Percentiles rank a stretch among this genome's conserved stretches.
Evolutionary conservation across 2,797 vertebrate genomes (phyloP).

Genomic region (Clarias laeviceps): DNA sequence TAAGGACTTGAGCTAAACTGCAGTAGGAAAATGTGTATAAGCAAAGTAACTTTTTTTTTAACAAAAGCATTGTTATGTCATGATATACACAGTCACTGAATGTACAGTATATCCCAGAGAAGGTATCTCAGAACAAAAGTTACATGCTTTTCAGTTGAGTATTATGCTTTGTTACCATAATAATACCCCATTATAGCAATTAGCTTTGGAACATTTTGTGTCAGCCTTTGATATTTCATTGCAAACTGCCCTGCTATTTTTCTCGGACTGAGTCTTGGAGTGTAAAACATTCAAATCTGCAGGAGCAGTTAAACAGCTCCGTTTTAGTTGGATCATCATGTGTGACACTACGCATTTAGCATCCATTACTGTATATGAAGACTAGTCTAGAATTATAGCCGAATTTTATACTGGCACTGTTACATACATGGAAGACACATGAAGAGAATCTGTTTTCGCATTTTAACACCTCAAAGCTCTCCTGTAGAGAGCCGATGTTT

Average conservation of each 20-base stretch:
- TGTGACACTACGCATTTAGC: conserved; percentile 22
- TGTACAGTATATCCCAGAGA: not conserved
- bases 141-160: not conserved
- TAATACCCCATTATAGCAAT: conserved; percentile 12
- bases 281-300: conserved; percentile 7
- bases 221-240: not conserved
- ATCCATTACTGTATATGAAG: conserved; percentile 33
- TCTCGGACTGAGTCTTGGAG: not conserved
- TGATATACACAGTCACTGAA: not conserved
- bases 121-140: not conserved
- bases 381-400: conserved; percentile 12
- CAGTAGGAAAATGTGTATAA: not conserved
- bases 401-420: conserved; percentile 10
- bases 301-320: conserved; percentile 2
- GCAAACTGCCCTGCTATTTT: conserved; percentile 11
- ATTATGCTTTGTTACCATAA: not conserved
- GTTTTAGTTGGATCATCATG: conserved; percentile 17
- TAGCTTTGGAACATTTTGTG: conserved; percentile 16
- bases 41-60: not conserved
- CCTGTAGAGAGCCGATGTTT: conserved; percentile 14
- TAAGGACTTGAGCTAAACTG: not conserved
- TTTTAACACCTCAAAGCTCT: conserved; percentile 31
- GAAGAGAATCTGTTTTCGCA: conserved; percentile 29
- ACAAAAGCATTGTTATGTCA: not conserved
- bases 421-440: conserved; percentile 15